Conservation (phyloP, 1,140 invertebrate genomes). For the Sitophilus oryzae region DNA sequence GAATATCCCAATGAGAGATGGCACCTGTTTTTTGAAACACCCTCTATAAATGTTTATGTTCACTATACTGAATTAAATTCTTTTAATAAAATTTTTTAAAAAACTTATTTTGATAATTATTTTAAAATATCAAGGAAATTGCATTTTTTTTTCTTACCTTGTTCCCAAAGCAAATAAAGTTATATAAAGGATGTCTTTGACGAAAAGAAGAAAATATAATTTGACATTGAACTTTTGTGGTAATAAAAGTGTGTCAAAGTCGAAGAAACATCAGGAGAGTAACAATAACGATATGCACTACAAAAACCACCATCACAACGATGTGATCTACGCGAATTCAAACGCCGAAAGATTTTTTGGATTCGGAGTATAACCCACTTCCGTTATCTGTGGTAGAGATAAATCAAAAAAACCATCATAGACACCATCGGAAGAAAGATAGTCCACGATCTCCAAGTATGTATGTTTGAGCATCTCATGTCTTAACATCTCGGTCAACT, state of each 20-base stretch:
- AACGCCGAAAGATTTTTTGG: slow-evolving; percentile 26
- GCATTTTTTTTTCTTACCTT: no score
- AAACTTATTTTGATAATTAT: no score
- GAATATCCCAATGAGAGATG: no score
- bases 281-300: slow-evolving; percentile 12
- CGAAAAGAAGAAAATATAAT: slow-evolving; percentile 8
- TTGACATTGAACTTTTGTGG: slow-evolving; percentile 13
- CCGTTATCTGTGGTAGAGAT: slow-evolving; percentile 42
- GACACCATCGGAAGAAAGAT: neutral
- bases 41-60: no score
- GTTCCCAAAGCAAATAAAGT: no score
- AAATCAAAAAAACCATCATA: slow-evolving; percentile 34
- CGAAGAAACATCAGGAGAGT: neutral
- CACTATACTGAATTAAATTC: no score
- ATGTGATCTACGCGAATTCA: slow-evolving; percentile 33
- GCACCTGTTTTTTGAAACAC: no score
- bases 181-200: slow-evolving; percentile 21
- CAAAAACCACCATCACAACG: slow-evolving; percentile 9
- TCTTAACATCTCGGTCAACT: no score
- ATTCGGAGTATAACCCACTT: slow-evolving; percentile 34
- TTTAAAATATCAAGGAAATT: no score
- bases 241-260: neutral
- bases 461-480: neutral
- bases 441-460: neutral
- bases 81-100: no score